Evolutionary conservation across 2,113 vertebrate genomes (phyloP), one percentile per base, ranked within the genome.

Genomic region (Microtus richardsoni): DNA sequence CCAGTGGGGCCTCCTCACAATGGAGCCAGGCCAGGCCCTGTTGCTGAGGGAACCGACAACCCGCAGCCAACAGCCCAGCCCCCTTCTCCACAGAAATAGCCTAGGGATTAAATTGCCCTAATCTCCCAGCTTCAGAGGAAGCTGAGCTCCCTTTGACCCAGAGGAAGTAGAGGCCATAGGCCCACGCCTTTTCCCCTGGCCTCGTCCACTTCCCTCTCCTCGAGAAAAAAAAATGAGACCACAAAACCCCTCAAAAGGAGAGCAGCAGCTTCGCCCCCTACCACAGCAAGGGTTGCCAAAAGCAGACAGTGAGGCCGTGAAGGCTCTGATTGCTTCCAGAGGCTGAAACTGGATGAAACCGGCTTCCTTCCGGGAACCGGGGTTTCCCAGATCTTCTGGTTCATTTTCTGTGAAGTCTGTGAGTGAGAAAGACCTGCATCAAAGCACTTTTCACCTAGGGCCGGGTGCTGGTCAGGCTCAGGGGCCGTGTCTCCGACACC

Each of bases 41-140:
- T 96, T 97, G 95, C 96, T 95, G 91, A 74, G 96, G 97, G 95
- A 96, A 95, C 95, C 49, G 33, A 78, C 77, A 11, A 86, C 49
- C 94, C 4, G 70, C 95, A 24, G 71, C n/a, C 71, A 73, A 68
- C 33, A 4, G 94, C 96, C 97, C 93, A 52, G 26, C 97, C 97
- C 91, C 95, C 95, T 86, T 60, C 62, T 66, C 78, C 83, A 64
- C 89, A 68, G 95, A 95, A 88, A 92, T 58, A 94, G 89, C 91
- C 85, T 1, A 62, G 88, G 85, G 66, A 96, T 91, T 95, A n/a
- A 83, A 87, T 66, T 19, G 96, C 94, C 87, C 73, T 95, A 4
- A 84, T 88, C 91, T 66, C 49, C 62, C 44, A 80, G 95, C 60
- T 54, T 62, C 83, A 12, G 78, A 75, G 80, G 75, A 74, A 82